phyloP scores from a whole-genome alignment of 2,113 vertebrate genomes.

The Mungos mungo region DNA sequence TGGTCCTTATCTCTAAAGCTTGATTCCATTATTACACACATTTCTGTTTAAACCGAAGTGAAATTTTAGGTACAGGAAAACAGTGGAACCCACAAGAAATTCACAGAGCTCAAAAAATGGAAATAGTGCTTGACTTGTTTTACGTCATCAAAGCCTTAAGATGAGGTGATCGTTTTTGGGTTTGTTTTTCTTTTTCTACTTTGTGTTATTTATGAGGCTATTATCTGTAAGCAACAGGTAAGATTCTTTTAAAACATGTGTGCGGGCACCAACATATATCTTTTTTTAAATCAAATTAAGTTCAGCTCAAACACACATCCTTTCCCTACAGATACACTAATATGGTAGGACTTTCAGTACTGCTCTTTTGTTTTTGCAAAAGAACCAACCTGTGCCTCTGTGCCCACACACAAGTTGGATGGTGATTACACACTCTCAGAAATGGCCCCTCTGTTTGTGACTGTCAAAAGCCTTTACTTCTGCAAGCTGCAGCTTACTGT shows the following conservation, averaged over 20 bases:
- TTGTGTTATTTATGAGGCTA: background rate
- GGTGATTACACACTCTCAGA: background rate
- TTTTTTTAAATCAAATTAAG: constrained; percentile 24
- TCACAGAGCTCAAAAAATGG: background rate
- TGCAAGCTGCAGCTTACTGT: background rate
- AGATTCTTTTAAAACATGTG: background rate
- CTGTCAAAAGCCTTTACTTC: background rate
- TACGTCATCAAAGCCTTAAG: background rate
- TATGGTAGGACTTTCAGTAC: background rate
- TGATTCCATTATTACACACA: background rate
- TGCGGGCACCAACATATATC: background rate
- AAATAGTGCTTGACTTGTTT: background rate
- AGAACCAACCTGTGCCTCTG: background rate
- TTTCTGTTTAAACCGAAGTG: constrained; percentile 20
- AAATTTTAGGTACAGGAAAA: background rate
- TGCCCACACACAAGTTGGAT: background rate
- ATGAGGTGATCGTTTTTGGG: background rate
- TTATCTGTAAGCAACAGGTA: background rate
- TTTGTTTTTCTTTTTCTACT: background rate
- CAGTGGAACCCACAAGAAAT: background rate
- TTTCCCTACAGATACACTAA: no score
- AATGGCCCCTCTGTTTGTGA: background rate
- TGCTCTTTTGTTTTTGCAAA: background rate
- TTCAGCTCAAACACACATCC: background rate
- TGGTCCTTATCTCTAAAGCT: background rate